These are phyloP conservation scores for Nephila pilipes DNA, from an alignment of 1,140 invertebrate species.

Conservation along the genomic window DNA sequence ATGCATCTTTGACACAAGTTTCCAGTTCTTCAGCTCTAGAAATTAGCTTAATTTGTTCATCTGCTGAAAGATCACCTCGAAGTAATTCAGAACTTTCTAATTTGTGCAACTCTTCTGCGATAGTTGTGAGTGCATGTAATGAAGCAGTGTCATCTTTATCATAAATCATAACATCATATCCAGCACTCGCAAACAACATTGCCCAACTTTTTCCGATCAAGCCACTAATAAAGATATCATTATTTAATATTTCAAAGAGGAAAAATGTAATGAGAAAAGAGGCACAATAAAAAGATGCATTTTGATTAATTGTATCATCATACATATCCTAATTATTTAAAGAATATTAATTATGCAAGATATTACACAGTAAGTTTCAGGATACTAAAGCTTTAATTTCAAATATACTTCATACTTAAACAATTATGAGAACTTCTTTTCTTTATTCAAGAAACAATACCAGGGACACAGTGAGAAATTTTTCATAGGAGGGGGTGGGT, in stretches of 20 bases:
- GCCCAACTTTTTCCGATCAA: slow-evolving; percentile 96
- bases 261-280: no score
- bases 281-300: no score
- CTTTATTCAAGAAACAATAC: no score
- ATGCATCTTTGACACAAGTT: slow-evolving; percentile 80
- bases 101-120: slow-evolving; percentile 87
- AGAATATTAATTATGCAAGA: no score
- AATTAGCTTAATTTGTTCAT: slow-evolving; percentile 89
- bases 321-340: no score
- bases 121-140: slow-evolving; percentile 85
- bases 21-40: slow-evolving; percentile 80
- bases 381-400: no score
- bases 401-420: no score
- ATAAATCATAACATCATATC: slow-evolving; percentile 92
- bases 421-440: no score
- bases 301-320: no score
- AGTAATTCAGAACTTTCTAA: slow-evolving; percentile 88
- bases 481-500: no score
- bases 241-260: not conserved
- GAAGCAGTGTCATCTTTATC: slow-evolving; percentile 91
- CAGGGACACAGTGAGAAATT: no score
- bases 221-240: slow-evolving; percentile 85
- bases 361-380: no score
- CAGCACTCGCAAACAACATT: slow-evolving; percentile 96
- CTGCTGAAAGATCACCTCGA: slow-evolving; percentile 87